phyloP scores from a whole-genome alignment of 2,113 vertebrate species.

The Melanostigma gelatinosum region DNA sequence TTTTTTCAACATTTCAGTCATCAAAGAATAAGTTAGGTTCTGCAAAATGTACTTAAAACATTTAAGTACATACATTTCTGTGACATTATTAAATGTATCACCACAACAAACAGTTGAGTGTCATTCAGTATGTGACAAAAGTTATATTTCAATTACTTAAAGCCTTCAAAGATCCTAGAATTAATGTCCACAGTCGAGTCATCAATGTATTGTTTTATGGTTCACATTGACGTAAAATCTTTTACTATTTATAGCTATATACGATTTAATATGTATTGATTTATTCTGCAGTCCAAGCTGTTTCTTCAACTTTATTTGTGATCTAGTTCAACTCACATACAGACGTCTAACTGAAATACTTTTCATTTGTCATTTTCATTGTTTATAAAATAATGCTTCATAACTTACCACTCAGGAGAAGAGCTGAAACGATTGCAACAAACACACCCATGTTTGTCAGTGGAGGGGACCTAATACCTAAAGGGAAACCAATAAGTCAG shows the following conservation, averaged over 20 bases:
- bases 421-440: conserved; percentile 22
- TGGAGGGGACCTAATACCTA: conserved; percentile 10
- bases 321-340: neutral
- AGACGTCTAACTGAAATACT: neutral
- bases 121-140: neutral
- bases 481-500: neutral
- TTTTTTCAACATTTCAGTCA: neutral
- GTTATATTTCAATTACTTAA: neutral
- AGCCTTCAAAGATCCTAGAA: neutral
- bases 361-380: neutral
- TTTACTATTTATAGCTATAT: neutral
- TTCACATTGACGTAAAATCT: neutral
- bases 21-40: neutral
- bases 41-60: neutral
- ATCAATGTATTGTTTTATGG: neutral
- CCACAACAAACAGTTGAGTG: neutral
- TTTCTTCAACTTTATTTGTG: neutral
- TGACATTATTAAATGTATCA: neutral
- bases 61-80: neutral
- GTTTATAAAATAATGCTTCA: neutral
- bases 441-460: conserved; percentile 35
- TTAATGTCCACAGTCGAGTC: neutral
- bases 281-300: neutral
- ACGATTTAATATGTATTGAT: neutral
- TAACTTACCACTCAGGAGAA: conserved; percentile 49